These are phyloP conservation scores for Timema podura DNA, from an alignment of 2,888 invertebrate species.

Conservation along the genomic window DNA sequence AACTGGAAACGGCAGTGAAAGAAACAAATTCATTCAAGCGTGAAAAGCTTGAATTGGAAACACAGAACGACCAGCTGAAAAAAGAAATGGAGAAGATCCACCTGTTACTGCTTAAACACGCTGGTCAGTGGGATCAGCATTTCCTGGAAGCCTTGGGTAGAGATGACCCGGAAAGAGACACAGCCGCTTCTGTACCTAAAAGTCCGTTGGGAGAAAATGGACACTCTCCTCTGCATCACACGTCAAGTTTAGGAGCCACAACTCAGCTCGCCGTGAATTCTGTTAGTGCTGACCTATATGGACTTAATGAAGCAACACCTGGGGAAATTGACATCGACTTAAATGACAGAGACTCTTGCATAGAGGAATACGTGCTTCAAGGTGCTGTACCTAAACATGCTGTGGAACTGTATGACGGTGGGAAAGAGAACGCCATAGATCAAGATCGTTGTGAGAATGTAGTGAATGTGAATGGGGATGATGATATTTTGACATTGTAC, in stretches of 20 bases:
- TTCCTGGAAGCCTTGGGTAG: constrained; percentile 48
- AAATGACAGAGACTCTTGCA: constrained; percentile 35
- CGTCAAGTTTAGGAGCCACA: constrained; percentile 28
- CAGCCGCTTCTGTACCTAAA: constrained; percentile 38
- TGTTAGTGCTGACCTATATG: constrained; percentile 25
- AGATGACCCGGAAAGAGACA: constrained; percentile 47
- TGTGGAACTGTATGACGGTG: constrained; percentile 45
- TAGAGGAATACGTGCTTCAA: constrained; percentile 61
- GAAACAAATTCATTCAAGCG: constrained; percentile 69
- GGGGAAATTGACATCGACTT: constrained; percentile 3
- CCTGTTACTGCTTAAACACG: constrained; percentile 61
- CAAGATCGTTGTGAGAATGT: constrained; percentile 39
- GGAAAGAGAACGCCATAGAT: constrained; percentile 42
- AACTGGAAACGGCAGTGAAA: constrained; percentile 73
- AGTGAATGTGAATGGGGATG: constrained; percentile 23
- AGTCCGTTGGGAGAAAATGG: constrained; percentile 35
- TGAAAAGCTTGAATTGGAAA: constrained; percentile 73
- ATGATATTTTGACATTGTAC: constrained; percentile 14
- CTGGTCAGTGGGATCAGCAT: constrained; percentile 61
- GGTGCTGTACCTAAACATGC: constrained; percentile 60
- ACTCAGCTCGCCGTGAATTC: constrained; percentile 20
- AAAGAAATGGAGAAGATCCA: constrained; percentile 79
- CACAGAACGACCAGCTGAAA: constrained; percentile 70
- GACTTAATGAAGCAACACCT: constrained; percentile 16
- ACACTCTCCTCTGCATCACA: constrained; percentile 31